Percentiles rank a stretch among this genome's conserved stretches.
Evolutionary conservation across 2,888 invertebrate species (phyloP).

Genomic region (Lacanobia oleracea): DNA sequence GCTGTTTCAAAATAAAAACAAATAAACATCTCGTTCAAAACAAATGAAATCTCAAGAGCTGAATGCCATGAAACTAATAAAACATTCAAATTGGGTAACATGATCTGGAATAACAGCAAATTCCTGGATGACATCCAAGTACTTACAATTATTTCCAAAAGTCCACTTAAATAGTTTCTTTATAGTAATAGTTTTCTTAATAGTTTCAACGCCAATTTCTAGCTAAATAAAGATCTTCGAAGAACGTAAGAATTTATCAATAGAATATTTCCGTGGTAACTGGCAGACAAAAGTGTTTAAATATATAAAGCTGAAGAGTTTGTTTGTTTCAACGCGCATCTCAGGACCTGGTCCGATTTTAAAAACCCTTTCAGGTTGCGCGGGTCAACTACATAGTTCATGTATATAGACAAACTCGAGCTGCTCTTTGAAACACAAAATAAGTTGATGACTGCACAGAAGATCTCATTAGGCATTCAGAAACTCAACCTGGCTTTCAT

Average conservation of each 20-base stretch:
- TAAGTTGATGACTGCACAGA: too few species aligned
- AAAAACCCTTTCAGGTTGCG: too few species aligned
- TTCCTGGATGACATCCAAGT: conserved; percentile 40
- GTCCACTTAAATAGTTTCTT: not conserved
- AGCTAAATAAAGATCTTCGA: conserved; percentile 1
- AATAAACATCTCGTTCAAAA: not conserved
- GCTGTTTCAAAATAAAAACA: not conserved
- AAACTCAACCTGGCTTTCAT: too few species aligned
- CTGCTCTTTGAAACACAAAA: too few species aligned
- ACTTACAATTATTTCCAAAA: not conserved
- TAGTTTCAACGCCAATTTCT: conserved; percentile 21
- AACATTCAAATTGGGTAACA: conserved; percentile 1
- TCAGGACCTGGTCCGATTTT: too few species aligned
- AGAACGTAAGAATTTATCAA: not conserved
- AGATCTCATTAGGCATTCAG: too few species aligned
- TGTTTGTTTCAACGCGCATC: too few species aligned
- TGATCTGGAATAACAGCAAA: conserved; percentile 1
- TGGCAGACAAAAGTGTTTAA: not conserved
- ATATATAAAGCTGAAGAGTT: too few species aligned
- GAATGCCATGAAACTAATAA: not conserved
- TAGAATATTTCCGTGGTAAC: not conserved
- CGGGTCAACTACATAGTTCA: too few species aligned
- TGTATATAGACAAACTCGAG: not conserved
- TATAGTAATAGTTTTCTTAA: too few species aligned
- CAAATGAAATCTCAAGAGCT: not conserved